Evolutionary conservation across 2,113 vertebrate genomes (phyloP).

Genomic region (Cebus imitator): DNA sequence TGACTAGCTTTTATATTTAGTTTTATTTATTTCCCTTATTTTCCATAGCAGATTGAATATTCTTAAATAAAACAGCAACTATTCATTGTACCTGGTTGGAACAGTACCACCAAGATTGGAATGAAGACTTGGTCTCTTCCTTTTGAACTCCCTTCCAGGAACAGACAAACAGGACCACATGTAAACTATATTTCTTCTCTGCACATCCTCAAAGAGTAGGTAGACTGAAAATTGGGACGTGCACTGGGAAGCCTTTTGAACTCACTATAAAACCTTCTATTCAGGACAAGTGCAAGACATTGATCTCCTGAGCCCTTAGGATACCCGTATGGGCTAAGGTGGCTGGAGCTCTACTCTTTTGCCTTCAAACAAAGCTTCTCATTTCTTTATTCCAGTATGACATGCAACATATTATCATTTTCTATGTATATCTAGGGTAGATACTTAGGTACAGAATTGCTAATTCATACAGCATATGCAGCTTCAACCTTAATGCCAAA

Average conservation of each 20-base stretch:
- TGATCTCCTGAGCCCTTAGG: not conserved
- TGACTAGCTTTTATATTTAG: not conserved
- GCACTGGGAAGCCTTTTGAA: not conserved
- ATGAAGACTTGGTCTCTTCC: not conserved
- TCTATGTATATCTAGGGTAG: not conserved
- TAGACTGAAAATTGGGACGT: not conserved
- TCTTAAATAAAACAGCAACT: not conserved
- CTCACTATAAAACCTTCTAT: not conserved
- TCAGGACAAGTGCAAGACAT: not conserved
- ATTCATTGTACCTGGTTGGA: not conserved
- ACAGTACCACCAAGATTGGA: not conserved
- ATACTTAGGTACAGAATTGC: not conserved
- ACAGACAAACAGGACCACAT: conserved; percentile 10
- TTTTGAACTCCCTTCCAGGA: conserved; percentile 38
- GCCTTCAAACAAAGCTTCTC: not conserved
- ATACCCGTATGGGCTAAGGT: not conserved
- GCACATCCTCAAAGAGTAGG: not conserved
- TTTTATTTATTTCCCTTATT: not conserved
- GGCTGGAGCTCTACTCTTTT: not conserved
- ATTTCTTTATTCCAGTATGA: not conserved
- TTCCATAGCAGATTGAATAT: not conserved
- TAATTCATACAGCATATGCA: not conserved
- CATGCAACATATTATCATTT: not conserved
- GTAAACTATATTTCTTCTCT: not conserved
- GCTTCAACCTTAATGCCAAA: not conserved